Base-by-base conservation (phyloP, 2,888 invertebrate species). In the Athalia cordata region DNA sequence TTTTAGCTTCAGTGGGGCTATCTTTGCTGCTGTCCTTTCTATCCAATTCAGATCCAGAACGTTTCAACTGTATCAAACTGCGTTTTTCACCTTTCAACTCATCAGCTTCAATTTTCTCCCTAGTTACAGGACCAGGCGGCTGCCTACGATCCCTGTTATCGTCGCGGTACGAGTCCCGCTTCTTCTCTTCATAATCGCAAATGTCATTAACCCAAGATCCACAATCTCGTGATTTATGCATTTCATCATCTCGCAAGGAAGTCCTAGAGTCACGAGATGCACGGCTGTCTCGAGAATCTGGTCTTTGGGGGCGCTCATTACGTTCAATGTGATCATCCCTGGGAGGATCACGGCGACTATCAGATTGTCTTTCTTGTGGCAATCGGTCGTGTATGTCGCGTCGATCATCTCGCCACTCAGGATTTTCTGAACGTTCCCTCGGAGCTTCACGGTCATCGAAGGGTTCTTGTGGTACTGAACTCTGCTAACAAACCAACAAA, bases 81-180 rank as follows among this genome's bases (percentile, higher is more conserved):
- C 92, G 88, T 80, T 92, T 92, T 80, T 92, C 92, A 50, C 86
- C 89, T 80, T 91, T 90, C 62, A 91, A 83, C 85, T 93, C 93
- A 61, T 93, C 92, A 0, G 93, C 93, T 84, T 93, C 93, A 15
- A 93, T 90, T 82, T 92, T 92, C 78, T 93, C 93, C 80, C 92
- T 91, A 0, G 93, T 93, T 8, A 93, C 93, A 1, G 93, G 93
- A 15, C 93, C 93, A 0, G 93, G 93, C n/a, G 93, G 92, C 80
- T 91, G 90, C 76, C 92, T 89, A 45, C 87, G 85, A n/a, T 85
- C 86, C 9, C 86, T 84, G 67, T 83, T 83, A 61, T 90, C 90
- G 49, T 89, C 89, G 52, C 87, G 88, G 78, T 88, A 89, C 15
- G 84, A 80, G 50, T 90, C 89, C 6, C 89, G 87, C 78, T 89